phyloP scores from a whole-genome alignment of 1,140 invertebrate genomes.

The Octopus sinensis region DNA sequence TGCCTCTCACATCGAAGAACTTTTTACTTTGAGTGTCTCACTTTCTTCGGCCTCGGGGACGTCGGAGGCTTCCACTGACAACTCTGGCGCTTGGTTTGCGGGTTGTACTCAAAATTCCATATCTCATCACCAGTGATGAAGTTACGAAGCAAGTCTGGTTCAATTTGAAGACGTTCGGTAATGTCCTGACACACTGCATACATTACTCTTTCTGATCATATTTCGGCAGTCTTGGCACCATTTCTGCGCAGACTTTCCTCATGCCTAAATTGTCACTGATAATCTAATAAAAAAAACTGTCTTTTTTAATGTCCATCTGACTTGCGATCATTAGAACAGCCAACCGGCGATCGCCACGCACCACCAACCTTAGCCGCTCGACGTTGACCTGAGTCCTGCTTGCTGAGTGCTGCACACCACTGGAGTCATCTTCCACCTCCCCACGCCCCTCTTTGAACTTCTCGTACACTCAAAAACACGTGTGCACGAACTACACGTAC shows the following conservation, averaged over 20 bases:
- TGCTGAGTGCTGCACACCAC: neutral
- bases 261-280: slow-evolving; percentile 8
- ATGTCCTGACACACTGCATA: slow-evolving; percentile 2
- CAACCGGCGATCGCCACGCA: neutral
- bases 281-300: neutral
- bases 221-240: neutral
- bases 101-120: slow-evolving; percentile 7
- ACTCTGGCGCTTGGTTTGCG: neutral
- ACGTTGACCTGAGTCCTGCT: neutral
- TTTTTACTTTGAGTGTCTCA: neutral
- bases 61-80: neutral
- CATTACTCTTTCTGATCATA: neutral
- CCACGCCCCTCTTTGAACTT: slow-evolving; percentile 2
- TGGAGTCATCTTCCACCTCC: neutral
- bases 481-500: neutral
- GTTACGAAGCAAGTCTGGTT: neutral
- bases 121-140: slow-evolving; percentile 1
- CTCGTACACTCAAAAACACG: neutral
- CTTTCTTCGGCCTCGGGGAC: slow-evolving; percentile 10
- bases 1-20: neutral
- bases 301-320: neutral
- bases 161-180: neutral
- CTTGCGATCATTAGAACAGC: neutral
- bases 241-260: neutral
- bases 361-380: neutral